These are phyloP conservation scores for Piaya cayana DNA, from an alignment of 2,113 vertebrate genomes.

Conservation along the genomic window DNA sequence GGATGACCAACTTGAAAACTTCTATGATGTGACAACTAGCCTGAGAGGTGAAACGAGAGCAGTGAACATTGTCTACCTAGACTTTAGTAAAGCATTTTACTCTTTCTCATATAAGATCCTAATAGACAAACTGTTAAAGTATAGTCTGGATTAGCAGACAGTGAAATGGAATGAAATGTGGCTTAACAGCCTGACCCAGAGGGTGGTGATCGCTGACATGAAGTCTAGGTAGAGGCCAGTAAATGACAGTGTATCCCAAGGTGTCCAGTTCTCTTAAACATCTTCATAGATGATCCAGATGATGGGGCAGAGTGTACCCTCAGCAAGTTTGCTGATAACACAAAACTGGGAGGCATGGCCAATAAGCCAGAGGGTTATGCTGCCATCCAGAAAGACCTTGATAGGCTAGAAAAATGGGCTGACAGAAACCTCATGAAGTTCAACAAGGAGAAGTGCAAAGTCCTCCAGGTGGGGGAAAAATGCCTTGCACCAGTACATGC, in stretches of 20 bases:
- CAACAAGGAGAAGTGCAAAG: not conserved
- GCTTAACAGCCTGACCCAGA: not conserved
- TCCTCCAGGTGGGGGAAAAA: not conserved
- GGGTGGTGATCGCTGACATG: not conserved
- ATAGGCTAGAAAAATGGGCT: not conserved
- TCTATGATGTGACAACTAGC: not conserved
- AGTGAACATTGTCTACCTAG: not conserved
- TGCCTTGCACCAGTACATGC: not conserved
- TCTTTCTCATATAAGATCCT: not conserved
- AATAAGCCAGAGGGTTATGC: not conserved
- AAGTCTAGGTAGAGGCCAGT: not conserved
- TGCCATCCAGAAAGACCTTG: not conserved
- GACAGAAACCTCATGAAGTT: not conserved
- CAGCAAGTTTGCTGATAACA: not conserved
- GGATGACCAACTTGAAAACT: not conserved
- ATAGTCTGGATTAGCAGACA: not conserved
- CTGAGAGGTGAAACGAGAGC: not conserved
- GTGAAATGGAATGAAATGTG: not conserved
- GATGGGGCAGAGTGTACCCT: not conserved
- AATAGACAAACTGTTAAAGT: not conserved
- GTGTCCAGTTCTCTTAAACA: not conserved
- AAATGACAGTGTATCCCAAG: not conserved
- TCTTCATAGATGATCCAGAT: not conserved
- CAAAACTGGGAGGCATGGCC: not conserved
- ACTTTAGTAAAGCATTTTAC: not conserved